These are phyloP conservation scores for Clusia tigrina DNA, from an alignment of 2,888 invertebrate genomes.

Conservation along the genomic window DNA sequence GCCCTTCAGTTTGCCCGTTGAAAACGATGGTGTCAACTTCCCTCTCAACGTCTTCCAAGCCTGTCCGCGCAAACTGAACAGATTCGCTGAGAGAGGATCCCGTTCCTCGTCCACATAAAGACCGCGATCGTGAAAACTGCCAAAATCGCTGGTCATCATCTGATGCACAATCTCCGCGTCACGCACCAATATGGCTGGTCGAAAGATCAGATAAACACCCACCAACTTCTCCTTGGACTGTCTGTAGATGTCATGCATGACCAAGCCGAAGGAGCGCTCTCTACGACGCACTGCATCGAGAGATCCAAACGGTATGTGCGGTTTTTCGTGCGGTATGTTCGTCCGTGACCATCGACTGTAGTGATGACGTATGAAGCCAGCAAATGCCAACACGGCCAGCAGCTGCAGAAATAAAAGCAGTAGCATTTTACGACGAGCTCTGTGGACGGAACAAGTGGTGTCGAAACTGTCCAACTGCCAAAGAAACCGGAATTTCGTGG, in stretches of 20 bases:
- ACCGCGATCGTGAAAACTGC: constrained; percentile 73
- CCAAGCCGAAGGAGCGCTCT: constrained; percentile 70
- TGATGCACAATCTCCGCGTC: constrained; percentile 71
- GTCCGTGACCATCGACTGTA: constrained; percentile 68
- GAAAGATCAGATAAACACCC: constrained; percentile 71
- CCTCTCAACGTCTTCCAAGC: constrained; percentile 72
- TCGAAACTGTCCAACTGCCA: too few species aligned
- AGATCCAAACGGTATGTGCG: constrained; percentile 72
- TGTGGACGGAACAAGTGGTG: too few species aligned
- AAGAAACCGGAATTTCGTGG: too few species aligned
- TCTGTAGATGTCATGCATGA: constrained; percentile 70
- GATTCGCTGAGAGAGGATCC: constrained; percentile 70
- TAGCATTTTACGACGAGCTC: too few species aligned
- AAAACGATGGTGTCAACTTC: constrained; percentile 73
- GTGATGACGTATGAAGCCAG: constrained; percentile 35
- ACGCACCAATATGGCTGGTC: constrained; percentile 70
- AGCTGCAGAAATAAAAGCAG: constrained; percentile 33
- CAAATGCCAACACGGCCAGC: constrained; percentile 28
- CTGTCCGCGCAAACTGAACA: constrained; percentile 58
- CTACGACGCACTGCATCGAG: constrained; percentile 68
- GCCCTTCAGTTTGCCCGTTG: constrained; percentile 72
- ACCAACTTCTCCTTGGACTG: constrained; percentile 60
- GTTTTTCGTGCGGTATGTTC: constrained; percentile 68
- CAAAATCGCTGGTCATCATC: constrained; percentile 71
- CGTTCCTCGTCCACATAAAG: constrained; percentile 69